Base-by-base conservation (phyloP, 2,888 invertebrate genomes). In the Epinotia brunnichana region DNA sequence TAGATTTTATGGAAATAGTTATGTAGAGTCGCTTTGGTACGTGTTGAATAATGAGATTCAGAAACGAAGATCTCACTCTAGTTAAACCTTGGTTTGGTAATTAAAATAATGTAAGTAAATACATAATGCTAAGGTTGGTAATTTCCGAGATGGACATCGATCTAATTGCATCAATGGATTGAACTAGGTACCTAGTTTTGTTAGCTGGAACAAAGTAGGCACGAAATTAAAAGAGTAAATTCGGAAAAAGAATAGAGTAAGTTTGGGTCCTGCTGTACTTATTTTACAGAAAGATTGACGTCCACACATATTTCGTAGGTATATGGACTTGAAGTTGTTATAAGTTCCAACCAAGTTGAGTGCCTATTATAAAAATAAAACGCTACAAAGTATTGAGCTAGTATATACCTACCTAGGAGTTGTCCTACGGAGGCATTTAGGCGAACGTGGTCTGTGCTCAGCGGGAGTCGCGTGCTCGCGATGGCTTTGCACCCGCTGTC, bases 381-480 rank as follows among this genome's bases (percentile, higher is more conserved):
- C 35, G 9, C 7, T 48, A 48, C 48, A 2, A n/a, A 48, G n/a
- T n/a, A 44, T 13, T 44, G 4, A 44, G 13, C 44, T 13, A 44
- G 3, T 44, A 35, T 0, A 1, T 35, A 35, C 35, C 35, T 35
- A 53, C 17, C 10, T 53, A 17, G 17, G 3, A 9, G 24, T 21
- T 48, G 7, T 19, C 13, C 48, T 56, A 63, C 19, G 29, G 67
- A 62, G 75, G 77, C 79, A 81, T 81, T 67, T 80, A 81, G 76
- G 70, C 71, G 73, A 76, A 77, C 77, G 74, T 75, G 75, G 76
- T 76, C 77, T 78, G 80, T 78, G 76, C 87, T 76, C 89, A 81
- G 86, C 87, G 84, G 86, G 87, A 70, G 82, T 83, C 82, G 87
- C 87, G 86, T 89, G 89, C 83, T 84, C 69, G 78, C 85, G 83